Conservation (phyloP, 1,140 invertebrate species). For the Whitmania pigra region DNA sequence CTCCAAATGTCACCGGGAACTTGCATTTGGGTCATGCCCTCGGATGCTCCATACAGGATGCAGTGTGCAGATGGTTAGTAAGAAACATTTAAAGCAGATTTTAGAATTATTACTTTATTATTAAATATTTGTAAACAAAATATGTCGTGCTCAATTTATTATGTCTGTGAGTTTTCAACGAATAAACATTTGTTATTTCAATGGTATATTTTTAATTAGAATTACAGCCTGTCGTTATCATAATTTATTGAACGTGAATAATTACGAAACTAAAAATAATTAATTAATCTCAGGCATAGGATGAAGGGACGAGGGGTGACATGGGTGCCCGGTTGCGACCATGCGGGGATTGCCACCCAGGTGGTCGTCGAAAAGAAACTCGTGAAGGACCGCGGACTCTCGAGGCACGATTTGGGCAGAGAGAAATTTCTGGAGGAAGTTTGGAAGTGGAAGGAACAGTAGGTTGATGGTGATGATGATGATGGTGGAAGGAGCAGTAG, state of each 20-base stretch:
- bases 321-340: slow-evolving; percentile 98
- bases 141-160: not conserved
- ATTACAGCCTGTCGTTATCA: no score
- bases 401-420: slow-evolving; percentile 80
- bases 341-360: slow-evolving; percentile 98
- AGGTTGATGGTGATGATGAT: slow-evolving; percentile 5
- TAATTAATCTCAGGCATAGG: slow-evolving; percentile 49
- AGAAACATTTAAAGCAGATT: no score
- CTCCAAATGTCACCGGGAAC: slow-evolving; percentile 93
- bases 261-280: not conserved
- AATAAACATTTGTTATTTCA: slow-evolving; percentile 5
- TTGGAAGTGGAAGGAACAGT: slow-evolving; percentile 87
- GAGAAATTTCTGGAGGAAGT: slow-evolving; percentile 72
- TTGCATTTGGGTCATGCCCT: slow-evolving; percentile 95
- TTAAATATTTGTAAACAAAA: no score
- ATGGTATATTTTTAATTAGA: not conserved
- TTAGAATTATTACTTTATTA: no score
- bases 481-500: not conserved
- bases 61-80: slow-evolving; percentile 63
- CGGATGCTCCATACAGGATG: slow-evolving; percentile 89
- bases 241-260: no score
- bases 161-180: not conserved
- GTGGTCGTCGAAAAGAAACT: slow-evolving; percentile 74
- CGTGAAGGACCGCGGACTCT: slow-evolving; percentile 43
- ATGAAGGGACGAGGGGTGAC: slow-evolving; percentile 84